Base-by-base conservation (phyloP, 2,113 vertebrate genomes). In the Anas platyrhynchos region DNA sequence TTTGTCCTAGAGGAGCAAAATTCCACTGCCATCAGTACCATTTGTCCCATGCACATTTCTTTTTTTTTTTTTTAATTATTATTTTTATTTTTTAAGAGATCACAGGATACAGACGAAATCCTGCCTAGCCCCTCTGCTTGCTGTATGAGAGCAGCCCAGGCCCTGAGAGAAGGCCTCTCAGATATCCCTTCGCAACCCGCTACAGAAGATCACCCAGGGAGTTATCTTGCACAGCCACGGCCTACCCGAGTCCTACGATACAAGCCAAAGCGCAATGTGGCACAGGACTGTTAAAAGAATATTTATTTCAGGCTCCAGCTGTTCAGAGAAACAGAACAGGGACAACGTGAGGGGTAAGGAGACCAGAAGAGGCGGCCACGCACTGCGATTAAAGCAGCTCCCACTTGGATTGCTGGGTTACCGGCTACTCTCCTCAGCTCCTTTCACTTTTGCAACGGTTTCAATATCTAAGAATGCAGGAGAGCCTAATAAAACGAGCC, bases 141-240 rank as follows among this genome's bases (percentile, higher is more conserved):
- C 1, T 3, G 55, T 50, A 43, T 7, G 20, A 69, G 63, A 73
- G 63, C 44, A 86, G 29, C 25, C 36, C 29, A 56, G 31, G 36
- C 29, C 29, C 15, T 0, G 0, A 79, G 32, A 55, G 32, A 6
- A 29, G 9, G 59, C 36, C 21, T n/a, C 66, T 68, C 14, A 2
- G 25, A 26, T 3, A 21, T 21, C 38, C 44, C 62, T 54, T 58
- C n/a, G 44, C 1, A 83, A 48, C 26, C 61, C 12, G 7, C 20
- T 48, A 27, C 4, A 76, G 75, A 83, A 48, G 15, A 48, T 20
- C 34, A 73, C 65, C 29, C 52, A 13, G 71, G 66, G 13, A 22
- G 22, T 59, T 91, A 75, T 16, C 84, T 82, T 44, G 43, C 44
- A 66, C 14, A 31, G 41, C 12, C 41, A 29, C 1, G 67, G 38